Conservation (phyloP, 2,888 invertebrate species). For the Rotaria magnacalcarata region DNA sequence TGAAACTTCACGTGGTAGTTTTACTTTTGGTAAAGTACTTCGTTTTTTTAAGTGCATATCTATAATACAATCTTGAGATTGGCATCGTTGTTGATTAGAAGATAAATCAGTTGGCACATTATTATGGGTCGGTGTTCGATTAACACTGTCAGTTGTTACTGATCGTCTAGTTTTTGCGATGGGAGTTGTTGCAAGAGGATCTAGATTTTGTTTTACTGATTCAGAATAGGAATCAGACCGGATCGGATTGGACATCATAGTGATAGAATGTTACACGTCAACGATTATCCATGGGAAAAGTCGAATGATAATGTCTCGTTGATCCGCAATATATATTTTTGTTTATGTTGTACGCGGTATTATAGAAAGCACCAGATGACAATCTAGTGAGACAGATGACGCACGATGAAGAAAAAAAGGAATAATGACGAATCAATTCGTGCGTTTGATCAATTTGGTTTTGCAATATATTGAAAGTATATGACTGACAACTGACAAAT, state of each 20-base stretch:
- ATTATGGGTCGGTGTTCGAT: not conserved
- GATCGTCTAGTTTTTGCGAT: not conserved
- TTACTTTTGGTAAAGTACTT: not conserved
- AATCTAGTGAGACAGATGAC: not conserved
- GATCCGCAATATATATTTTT: not conserved
- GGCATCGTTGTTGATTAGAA: not conserved
- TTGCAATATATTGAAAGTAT: not conserved
- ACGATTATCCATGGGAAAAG: not conserved
- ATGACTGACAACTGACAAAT: not conserved
- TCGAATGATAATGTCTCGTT: not conserved
- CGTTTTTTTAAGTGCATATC: not conserved
- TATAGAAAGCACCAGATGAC: not conserved
- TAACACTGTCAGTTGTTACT: not conserved
- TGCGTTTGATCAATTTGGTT: not conserved
- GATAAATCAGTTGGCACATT: not conserved
- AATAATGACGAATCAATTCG: not conserved
- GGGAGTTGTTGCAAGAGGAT: not conserved
- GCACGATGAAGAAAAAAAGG: not conserved
- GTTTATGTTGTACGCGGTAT: not conserved
- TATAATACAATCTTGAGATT: not conserved
- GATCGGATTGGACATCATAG: not conserved
- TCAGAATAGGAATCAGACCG: slow-evolving; percentile 32
- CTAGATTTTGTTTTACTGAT: not conserved
- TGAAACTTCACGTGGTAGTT: slow-evolving; percentile 30
- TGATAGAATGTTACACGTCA: not conserved